Evolutionary conservation across 2,888 invertebrate genomes (phyloP), one percentile per base, ranked within the genome.

Genomic region (Napeogenes sylphis): DNA sequence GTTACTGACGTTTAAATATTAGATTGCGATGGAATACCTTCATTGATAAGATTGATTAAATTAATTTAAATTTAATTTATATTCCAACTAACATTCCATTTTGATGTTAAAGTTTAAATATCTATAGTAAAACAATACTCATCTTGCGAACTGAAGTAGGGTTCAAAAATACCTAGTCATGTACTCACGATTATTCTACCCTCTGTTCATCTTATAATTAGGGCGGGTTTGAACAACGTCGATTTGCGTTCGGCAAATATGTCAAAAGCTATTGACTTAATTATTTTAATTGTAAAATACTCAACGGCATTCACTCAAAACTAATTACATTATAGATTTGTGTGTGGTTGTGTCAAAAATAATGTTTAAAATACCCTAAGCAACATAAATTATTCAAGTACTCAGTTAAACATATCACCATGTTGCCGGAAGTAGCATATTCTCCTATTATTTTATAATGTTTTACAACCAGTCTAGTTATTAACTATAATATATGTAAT

Each of bases 171-270:
- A 67, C 75, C 84, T 71, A 79, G 78, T 88, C 87, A 88, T 81
- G 77, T 71, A 77, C 66, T 68, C 70, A 83, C 79, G 85, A 87
- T 87, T 83, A 85, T 79, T 82, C 82, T 84, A 83, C 83, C 84
- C 78, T 82, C 82, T 76, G 80, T 80, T 84, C 84, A 87, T 87
- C 83, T 83, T 84, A 83, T 85, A 85, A 86, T 88, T 85, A 85
- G 79, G 79, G 64, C n/a, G 60, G 55, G 51, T 58, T 51, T 56
- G 56, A 62, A 62, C 55, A 45, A 53, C 51, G 51, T 51, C 51
- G 51, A 51, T 51, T 51, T 51, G 21, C 51, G 51, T 51, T 8
- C 21, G 30, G 51, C 21, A 51, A 51, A 51, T 21, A 51, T 51
- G 51, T 51, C 30, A 30, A 51, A 51, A 30, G 30, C 51, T 51